Evolutionary conservation across 2,113 vertebrate species (phyloP).

Genomic region (Glaucidium brasilianum): DNA sequence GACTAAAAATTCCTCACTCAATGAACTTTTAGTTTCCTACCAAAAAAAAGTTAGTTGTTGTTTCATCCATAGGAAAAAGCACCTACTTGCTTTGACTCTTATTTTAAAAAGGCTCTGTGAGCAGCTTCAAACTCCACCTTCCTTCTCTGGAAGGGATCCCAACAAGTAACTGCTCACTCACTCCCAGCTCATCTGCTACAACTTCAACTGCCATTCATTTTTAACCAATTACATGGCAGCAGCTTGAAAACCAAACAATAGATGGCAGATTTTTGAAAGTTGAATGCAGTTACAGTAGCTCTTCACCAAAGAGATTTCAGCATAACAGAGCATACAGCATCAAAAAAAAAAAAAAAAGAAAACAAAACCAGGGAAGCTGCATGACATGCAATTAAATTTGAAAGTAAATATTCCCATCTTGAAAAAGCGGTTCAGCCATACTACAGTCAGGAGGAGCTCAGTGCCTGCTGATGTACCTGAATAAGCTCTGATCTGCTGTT

Average conservation of each 20-base stretch:
- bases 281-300: neutral
- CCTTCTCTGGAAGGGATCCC: conserved; percentile 34
- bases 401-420: neutral
- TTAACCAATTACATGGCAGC: neutral
- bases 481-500: neutral
- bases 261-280: neutral
- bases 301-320: neutral
- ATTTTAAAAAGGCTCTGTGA: neutral
- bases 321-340: neutral
- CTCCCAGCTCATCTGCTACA: neutral
- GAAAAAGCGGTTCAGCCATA: neutral
- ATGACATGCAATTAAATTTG: neutral
- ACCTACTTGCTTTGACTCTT: neutral
- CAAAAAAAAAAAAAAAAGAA: neutral
- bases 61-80: neutral
- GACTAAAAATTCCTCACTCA: neutral
- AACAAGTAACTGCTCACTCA: conserved; percentile 32
- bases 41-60: neutral
- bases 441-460: neutral
- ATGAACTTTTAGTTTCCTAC: neutral
- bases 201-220: conserved; percentile 22
- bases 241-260: neutral
- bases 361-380: neutral
- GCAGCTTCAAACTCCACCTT: conserved; percentile 15
- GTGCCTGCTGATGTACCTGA: neutral